Evolutionary conservation across 2,797 vertebrate genomes (phyloP), one percentile per base, ranked within the genome.

Genomic region (Limosa lapponica): DNA sequence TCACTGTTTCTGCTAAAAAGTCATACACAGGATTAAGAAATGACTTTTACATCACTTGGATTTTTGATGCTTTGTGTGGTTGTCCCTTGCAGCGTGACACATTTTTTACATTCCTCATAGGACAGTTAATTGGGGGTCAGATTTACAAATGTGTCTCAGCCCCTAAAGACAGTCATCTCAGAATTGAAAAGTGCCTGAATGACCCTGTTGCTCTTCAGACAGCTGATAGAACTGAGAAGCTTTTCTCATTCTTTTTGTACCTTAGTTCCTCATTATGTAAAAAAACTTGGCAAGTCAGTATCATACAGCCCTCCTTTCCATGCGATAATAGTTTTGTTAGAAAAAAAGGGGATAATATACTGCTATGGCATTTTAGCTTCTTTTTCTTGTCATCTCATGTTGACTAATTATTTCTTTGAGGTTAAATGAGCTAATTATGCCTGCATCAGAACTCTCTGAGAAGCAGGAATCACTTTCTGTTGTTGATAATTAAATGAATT

Each of bases 401-500:
- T 92, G 32, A 32, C 49, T 94, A 93, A 93, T 97, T 87, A 90
- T 96, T 96, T 96, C 75, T 94, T 97, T 82, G 85, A 66, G 91
- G 72, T 91, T 95, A 95, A 96, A 94, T 87, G 85, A 97, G 78
- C 89, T 97, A 95, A 97, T 97, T 97, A 94, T 81, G 59, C 41
- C 39, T 87, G 23, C 67, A 82, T 93, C 93, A 88, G 74, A 80
- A 51, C 87, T 95, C 92, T 95, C 88, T 93, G 87, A 95, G 81
- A 97, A 87, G 65, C 37, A 78, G 44, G 66, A 94, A 87, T 83
- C 20, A 77, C 30, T 94, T 97, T 82, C 87, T 61, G 79, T 62
- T 93, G 62, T 82, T 92, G 73, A 90, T 77, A 95, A 96, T 92
- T 95, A 92, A 82, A 88, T 44, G 57, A 64, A 80, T n/a, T 79